phyloP scores from a whole-genome alignment of 2,797 vertebrate genomes.

The Lateolabrax maculatus region DNA sequence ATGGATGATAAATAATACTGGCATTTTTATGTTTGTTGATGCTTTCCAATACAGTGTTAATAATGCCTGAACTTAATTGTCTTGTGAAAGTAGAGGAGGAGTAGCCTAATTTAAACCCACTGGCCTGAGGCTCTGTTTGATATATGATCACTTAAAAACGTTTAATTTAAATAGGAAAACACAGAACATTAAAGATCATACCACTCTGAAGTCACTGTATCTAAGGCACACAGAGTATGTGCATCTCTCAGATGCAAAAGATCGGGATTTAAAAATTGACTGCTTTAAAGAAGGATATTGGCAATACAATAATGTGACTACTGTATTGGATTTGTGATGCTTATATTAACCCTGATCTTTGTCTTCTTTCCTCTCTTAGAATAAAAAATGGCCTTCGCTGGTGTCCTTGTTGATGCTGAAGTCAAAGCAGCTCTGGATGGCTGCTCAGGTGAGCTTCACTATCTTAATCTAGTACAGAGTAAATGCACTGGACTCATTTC shows the following conservation, averaged over 20 bases:
- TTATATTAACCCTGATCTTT: slow-evolving; percentile 29
- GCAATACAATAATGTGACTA: neutral
- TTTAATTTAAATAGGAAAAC: neutral
- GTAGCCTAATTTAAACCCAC: neutral
- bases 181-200: neutral
- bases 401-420: slow-evolving; percentile 86
- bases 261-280: neutral
- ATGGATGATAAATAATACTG: neutral
- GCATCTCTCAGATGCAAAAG: neutral
- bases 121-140: neutral
- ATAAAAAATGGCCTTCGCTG: slow-evolving; percentile 86
- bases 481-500: neutral
- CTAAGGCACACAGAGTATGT: neutral
- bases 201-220: neutral
- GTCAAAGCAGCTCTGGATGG: slow-evolving; percentile 84
- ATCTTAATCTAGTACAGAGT: neutral
- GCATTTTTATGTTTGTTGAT: neutral
- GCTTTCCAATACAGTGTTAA: neutral
- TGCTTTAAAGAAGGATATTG: neutral
- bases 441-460: slow-evolving; percentile 85
- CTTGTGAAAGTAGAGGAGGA: neutral
- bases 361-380: slow-evolving; percentile 55
- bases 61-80: neutral
- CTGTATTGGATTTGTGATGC: slow-evolving; percentile 13
- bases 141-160: neutral